Evolutionary conservation across 2,113 vertebrate genomes (phyloP), one percentile per base, ranked within the genome.

Genomic region (Peucedramus taeniatus): DNA sequence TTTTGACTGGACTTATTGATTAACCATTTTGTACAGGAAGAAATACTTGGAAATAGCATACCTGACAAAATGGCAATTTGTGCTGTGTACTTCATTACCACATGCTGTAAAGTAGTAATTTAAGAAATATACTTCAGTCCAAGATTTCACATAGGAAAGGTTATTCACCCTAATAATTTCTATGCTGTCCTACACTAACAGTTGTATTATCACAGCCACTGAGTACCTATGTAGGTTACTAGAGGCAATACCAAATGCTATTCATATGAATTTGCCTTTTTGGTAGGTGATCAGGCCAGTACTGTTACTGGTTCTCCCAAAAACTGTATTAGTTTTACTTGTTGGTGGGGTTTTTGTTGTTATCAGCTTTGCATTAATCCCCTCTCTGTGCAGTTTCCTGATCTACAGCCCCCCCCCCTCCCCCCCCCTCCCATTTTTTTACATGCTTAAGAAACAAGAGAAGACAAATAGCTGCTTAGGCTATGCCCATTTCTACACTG

Each of bases 381-480:
- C 31, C 49, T 53, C 37, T 21, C 35, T 56, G 12, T 31, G 9
- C 47, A 39, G 4, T 42, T 56, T 74, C 54, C 54, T 65, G 8
- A 51, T n/a, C n/a, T 86, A 5, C 35, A 53, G 12, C 10, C 19
- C 7, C 8, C 11, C 6, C 20, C 5, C 6, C 39, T 22, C 0
- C 1, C 0, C 59, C 6, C 39, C 22, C 0, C 1, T 0, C 59
- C 45, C 18, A n/a, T 50, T 90, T 74, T 85, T 80, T 84, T 66
- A 17, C 14, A 15, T 19, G 10, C 30, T 59, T 6, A 45, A 85
- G 63, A 27, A 89, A 53, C 66, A 83, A 65, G 18, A 57, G 39
- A 44, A 78, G 42, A 50, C 15, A 84, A 84, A 30, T 19, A 56
- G 30, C 21, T 31, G 21, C 37, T 85, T 45, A 68, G 31, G 6